Conservation (phyloP, 1,140 invertebrate genomes). For the Eurosta solidaginis region DNA sequence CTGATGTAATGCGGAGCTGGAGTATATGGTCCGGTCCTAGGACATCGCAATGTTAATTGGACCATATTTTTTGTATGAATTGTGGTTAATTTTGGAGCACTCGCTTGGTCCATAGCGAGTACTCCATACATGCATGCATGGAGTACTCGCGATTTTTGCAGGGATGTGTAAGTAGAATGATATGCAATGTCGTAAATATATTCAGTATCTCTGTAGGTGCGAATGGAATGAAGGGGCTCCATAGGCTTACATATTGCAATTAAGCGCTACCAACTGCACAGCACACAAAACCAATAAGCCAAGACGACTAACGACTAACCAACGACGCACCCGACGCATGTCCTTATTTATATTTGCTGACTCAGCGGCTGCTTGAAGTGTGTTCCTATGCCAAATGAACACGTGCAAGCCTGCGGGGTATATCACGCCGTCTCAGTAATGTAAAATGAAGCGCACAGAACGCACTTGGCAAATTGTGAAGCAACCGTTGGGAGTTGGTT, state of each 20-base stretch:
- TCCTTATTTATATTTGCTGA: constrained; percentile 42
- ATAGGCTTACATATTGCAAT: not conserved
- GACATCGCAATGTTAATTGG: too few relatives aligned
- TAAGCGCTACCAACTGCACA: not conserved
- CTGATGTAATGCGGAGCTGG: too few relatives aligned
- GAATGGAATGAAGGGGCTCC: not conserved
- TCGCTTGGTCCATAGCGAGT: too few relatives aligned
- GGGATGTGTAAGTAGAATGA: too few relatives aligned
- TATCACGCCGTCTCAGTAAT: not conserved
- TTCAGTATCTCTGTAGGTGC: not conserved
- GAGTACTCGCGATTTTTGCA: too few relatives aligned
- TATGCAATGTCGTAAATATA: too few relatives aligned
- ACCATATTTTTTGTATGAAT: too few relatives aligned
- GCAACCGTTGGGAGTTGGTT: not conserved
- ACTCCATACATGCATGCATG: too few relatives aligned
- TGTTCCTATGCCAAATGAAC: constrained; percentile 41
- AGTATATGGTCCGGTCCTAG: too few relatives aligned
- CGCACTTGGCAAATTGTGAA: not conserved
- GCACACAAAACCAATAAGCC: not conserved
- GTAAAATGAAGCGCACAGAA: not conserved
- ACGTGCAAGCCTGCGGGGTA: constrained; percentile 58
- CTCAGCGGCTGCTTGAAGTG: constrained; percentile 2
- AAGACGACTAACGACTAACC: not conserved
- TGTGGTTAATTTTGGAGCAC: too few relatives aligned
- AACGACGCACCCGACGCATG: constrained; percentile 44